Evolutionary conservation across 2,888 invertebrate species (phyloP).

Genomic region (Sabatieria punctata): DNA sequence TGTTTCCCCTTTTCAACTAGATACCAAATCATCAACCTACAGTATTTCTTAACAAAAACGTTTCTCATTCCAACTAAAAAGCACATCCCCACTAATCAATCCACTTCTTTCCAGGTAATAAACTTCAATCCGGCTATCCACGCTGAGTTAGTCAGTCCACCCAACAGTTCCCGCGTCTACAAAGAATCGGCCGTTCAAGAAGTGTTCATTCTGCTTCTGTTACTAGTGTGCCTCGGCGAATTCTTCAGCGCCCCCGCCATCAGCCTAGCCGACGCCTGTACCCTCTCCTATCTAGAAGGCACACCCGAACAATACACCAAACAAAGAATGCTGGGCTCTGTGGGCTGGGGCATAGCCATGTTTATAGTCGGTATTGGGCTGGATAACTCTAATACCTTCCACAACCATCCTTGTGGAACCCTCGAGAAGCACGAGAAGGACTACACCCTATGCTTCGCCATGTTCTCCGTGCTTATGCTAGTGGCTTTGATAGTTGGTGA

Average conservation of each 20-base stretch:
- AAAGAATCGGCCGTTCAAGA: conserved; percentile 69
- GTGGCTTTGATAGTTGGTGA: no score
- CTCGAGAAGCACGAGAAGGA: conserved; percentile 82
- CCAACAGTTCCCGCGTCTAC: conserved; percentile 84
- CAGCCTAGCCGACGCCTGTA: conserved; percentile 25
- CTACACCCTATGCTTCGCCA: conserved; percentile 94
- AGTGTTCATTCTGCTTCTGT: conserved; percentile 76
- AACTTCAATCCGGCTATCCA: conserved; percentile 24
- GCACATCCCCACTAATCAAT: no score
- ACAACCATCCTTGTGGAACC: conserved; percentile 35
- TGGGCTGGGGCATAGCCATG: conserved; percentile 97
- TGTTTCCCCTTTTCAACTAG: no score
- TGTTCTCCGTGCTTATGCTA: conserved; percentile 91
- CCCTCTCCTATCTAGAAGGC: conserved; percentile 22
- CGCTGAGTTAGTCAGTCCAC: conserved; percentile 43
- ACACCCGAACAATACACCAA: conserved; percentile 49
- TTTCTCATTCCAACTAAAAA: no score
- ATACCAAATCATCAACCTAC: no score
- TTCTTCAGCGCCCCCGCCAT: conserved; percentile 84
- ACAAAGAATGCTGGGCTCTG: conserved; percentile 91
- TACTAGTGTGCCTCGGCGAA: conserved; percentile 85
- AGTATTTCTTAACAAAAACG: no score
- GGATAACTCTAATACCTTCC: conserved; percentile 47
- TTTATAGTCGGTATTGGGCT: conserved; percentile 89
- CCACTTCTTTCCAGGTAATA: no score